Evolutionary conservation across 2,797 vertebrate genomes (phyloP), one percentile per base, ranked within the genome.

Genomic region (Hemibagrus guttatus): DNA sequence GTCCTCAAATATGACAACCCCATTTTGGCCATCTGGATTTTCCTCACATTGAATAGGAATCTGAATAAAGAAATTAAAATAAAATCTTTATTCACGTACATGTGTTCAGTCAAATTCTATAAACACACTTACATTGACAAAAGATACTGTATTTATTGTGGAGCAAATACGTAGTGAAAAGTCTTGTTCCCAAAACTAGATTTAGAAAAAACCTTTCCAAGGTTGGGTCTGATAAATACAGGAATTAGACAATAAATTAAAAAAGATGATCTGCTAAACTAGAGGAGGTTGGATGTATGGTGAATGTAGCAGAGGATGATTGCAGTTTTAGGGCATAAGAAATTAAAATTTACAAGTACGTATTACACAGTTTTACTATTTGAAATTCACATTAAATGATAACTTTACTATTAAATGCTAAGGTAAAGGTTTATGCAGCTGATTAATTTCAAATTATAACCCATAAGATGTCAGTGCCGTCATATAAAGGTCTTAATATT

Each of bases 11-110:
- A 84, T 16, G 13, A 84, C 35, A 1, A 0, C 4, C 28, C 69
- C 56, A 74, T 21, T 14, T 17, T 46, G 35, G 54, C 69, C 83
- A 9, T 84, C 26, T 17, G 69, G 54, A 39, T 84, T 46, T 39
- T 84, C 83, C 56, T 61, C 23, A 49, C 83, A 84, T 6, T 74
- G 56, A 49, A 74, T 13, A 28, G 83, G 35, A 76, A 64, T 13
- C 72, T 84, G 16, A 75, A 64, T 63, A n/a, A 19, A 56, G 12
- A 58, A 8, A 39, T 1, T 2, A 31, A 17, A 31, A 72, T 3
- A 0, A 52, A 74, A 74, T 69, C 31, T 21, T 26, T 8, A 61
- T 35, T 68, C 16, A 13, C 58, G 23, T 6, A 23, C 12, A 35
- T 8, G 59, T 61, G 17, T 61, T 61, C 21, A 66, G 14, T 31